phyloP scores from a whole-genome alignment of 37 sponge, comb jelly and placozoan species.

The Amphimedon queenslandica region DNA sequence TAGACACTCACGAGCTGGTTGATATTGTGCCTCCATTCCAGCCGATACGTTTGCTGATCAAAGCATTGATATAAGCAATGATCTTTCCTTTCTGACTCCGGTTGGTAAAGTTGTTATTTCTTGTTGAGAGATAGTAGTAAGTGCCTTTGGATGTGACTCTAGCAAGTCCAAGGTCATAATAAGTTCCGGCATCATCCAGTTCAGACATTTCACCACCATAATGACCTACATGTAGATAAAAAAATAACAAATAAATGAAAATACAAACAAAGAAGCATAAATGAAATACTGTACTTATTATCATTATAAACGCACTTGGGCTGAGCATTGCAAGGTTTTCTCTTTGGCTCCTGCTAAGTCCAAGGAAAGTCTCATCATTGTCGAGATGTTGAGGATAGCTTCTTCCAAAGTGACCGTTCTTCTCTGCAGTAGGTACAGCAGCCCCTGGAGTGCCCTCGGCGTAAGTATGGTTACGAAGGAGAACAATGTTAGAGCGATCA shows the following conservation, averaged over 20 bases:
- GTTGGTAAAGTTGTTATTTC: slow-evolving; percentile 99
- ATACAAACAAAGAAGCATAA: neutral
- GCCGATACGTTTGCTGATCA: slow-evolving; percentile 18
- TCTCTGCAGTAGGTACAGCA: slow-evolving; percentile 17
- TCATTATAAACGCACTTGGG: neutral
- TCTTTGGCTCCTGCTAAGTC: slow-evolving; percentile 27
- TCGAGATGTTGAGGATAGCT: slow-evolving; percentile 79
- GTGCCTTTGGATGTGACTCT: slow-evolving; percentile 72
- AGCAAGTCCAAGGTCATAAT: slow-evolving; percentile 89
- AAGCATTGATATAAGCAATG: slow-evolving; percentile 15
- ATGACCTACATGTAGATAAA: slow-evolving; percentile 48
- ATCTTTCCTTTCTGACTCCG: slow-evolving; percentile 95
- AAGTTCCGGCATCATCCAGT: slow-evolving; percentile 96
- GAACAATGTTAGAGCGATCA: slow-evolving; percentile 93
- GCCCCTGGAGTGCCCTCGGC: slow-evolving; percentile 45
- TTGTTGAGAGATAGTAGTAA: slow-evolving; percentile 91
- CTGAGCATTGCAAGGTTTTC: slow-evolving; percentile 48
- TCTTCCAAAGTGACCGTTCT: slow-evolving; percentile 86
- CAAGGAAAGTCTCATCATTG: slow-evolving; percentile 54
- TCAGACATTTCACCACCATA: slow-evolving; percentile 96
- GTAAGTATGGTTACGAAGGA: slow-evolving; percentile 61
- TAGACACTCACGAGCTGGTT: neutral
- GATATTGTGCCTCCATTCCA: slow-evolving; percentile 52
- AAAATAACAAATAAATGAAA: neutral
- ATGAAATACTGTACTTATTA: neutral